Evolutionary conservation across 2,113 vertebrate species (phyloP).

Genomic region (Tapirus terrestris): DNA sequence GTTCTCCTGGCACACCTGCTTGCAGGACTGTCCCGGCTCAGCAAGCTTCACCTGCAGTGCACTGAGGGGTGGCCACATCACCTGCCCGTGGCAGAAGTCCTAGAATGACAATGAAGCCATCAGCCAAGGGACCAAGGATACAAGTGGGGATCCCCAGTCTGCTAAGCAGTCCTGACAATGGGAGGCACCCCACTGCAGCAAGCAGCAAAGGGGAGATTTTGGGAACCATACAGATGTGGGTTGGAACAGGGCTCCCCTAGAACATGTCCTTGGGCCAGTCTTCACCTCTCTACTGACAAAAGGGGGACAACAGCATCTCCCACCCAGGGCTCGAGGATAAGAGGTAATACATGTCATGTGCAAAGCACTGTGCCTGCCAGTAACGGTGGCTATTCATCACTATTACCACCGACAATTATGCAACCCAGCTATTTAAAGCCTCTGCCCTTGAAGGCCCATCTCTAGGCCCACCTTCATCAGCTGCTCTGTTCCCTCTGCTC

Average conservation of each 20-base stretch:
- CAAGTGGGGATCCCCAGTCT: neutral
- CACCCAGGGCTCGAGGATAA: neutral
- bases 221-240: neutral
- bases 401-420: accelerated
- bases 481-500: neutral
- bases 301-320: too few relatives aligned
- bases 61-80: slow-evolving; percentile 98
- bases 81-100: slow-evolving; percentile 99
- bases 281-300: neutral
- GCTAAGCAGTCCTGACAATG: neutral
- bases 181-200: accelerated
- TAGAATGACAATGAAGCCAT: slow-evolving; percentile 78
- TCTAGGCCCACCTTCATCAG: neutral
- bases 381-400: accelerated
- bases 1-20: slow-evolving; percentile 98
- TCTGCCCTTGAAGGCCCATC: neutral
- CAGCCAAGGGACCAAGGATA: neutral
- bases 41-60: slow-evolving; percentile 95
- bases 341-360: accelerated
- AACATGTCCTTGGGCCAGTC: neutral
- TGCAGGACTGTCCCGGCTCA: slow-evolving; percentile 93
- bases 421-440: neutral
- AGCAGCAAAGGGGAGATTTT: accelerated
- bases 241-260: neutral
- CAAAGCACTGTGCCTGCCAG: accelerated